These are phyloP conservation scores for Trididemnum clinides DNA, from an alignment of 23 tunicate genomes.

Conservation along the genomic window DNA sequence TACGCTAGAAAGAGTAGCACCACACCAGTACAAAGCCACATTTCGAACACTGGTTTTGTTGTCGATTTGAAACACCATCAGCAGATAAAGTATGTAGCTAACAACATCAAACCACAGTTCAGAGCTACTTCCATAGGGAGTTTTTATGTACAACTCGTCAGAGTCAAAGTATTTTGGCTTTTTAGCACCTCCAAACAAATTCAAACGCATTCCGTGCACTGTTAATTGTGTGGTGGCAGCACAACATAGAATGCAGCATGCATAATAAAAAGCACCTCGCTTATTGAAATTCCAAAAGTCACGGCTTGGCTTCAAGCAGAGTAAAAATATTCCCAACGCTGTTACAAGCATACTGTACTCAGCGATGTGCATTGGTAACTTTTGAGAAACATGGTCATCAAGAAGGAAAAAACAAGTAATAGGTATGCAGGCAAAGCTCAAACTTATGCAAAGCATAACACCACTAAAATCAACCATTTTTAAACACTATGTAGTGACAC, in stretches of 20 bases:
- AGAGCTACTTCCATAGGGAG: conserved; percentile 48
- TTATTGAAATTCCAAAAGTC: too few relatives aligned
- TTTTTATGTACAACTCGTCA: conserved; percentile 57
- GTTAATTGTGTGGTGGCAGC: conserved; percentile 48
- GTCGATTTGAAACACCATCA: conserved; percentile 65
- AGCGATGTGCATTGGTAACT: too few relatives aligned
- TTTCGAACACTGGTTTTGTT: conserved; percentile 40
- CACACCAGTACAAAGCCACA: conserved; percentile 60
- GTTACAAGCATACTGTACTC: too few relatives aligned
- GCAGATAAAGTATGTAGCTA: conserved; percentile 36
- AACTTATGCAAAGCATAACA: too few relatives aligned
- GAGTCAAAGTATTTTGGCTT: conserved; percentile 30
- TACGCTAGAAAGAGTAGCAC: conserved; percentile 51
- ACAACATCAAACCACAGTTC: conserved; percentile 67
- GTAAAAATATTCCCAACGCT: too few relatives aligned
- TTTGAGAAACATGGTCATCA: too few relatives aligned
- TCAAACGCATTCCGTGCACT: conserved; percentile 9
- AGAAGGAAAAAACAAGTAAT: too few relatives aligned
- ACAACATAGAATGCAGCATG: conserved; percentile 74
- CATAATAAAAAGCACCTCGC: conserved; percentile 63
- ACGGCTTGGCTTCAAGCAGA: too few relatives aligned
- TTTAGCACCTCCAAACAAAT: conserved; percentile 27
- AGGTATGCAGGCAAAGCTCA: too few relatives aligned
- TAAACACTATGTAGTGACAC: too few relatives aligned
- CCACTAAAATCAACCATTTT: too few relatives aligned